A percentile compares a stretch with the other conserved stretches of the same genome.
Evolutionary conservation across 1,140 invertebrate genomes (phyloP).

Genomic region (Lucilia cuprina): DNA sequence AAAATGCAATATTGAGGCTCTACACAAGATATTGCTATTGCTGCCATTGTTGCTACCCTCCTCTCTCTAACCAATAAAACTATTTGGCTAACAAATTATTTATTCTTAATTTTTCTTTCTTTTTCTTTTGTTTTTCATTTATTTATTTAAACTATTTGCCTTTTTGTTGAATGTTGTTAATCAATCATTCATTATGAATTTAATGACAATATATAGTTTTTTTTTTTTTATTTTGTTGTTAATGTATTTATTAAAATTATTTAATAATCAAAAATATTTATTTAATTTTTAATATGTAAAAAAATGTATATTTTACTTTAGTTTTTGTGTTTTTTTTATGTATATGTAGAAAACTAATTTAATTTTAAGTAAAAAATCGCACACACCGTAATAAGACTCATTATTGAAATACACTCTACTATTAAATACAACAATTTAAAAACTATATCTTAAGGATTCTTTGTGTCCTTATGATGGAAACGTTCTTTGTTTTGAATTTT

Average conservation of each 20-base stretch:
- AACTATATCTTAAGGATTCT: not conserved
- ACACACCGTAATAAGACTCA: not conserved
- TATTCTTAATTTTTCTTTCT: not conserved
- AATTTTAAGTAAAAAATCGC: not conserved
- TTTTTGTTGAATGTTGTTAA: not conserved
- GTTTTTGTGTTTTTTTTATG: not conserved
- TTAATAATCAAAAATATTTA: not conserved
- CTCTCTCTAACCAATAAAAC: conserved; percentile 7
- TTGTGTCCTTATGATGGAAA: not conserved
- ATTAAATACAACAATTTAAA: not conserved
- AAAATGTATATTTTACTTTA: not conserved
- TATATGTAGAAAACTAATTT: not conserved
- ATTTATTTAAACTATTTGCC: too few species aligned
- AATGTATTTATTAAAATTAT: not conserved
- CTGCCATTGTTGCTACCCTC: conserved; percentile 16
- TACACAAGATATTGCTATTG: conserved; percentile 43
- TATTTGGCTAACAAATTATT: conserved; percentile 7
- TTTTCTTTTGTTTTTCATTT: conserved; percentile 6
- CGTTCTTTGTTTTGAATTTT: not conserved
- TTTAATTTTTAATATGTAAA: not conserved
- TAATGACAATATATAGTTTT: not conserved
- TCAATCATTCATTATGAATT: not conserved
- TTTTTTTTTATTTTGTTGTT: not conserved
- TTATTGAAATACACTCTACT: not conserved
- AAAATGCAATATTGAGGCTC: conserved; percentile 21